Conservation (phyloP, 2,113 vertebrate species). For the Xenopus laevis region DNA sequence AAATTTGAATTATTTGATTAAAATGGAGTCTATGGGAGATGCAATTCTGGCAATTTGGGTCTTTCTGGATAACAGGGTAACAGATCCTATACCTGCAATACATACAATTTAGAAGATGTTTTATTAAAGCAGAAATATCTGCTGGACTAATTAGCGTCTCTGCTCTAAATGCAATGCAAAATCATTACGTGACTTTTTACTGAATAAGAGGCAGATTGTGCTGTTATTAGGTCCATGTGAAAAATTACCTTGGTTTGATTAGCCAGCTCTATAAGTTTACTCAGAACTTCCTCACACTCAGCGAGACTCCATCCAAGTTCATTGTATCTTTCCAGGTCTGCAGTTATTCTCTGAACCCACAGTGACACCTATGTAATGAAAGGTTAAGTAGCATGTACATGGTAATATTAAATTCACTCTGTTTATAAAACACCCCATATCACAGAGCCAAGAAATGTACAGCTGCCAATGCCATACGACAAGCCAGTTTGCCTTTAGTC, state of each 20-base stretch:
- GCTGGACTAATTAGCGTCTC: too few species aligned
- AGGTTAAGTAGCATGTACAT: neutral
- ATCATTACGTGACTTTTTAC: neutral
- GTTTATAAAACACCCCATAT: neutral
- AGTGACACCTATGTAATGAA: conserved; percentile 57
- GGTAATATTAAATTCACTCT: neutral
- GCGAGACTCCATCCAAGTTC: conserved; percentile 58
- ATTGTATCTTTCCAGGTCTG: conserved; percentile 53
- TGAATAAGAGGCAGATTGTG: neutral
- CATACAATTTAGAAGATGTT: too few species aligned
- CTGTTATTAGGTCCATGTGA: neutral
- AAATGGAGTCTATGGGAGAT: too few species aligned
- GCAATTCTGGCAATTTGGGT: too few species aligned
- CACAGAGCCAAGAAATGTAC: too few species aligned
- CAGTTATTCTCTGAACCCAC: conserved; percentile 61
- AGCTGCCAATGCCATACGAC: too few species aligned
- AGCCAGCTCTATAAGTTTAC: conserved; percentile 68
- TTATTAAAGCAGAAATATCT: too few species aligned
- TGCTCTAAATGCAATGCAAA: neutral
- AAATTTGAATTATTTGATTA: too few species aligned
- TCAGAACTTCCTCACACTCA: conserved; percentile 66
- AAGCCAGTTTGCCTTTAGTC: too few species aligned
- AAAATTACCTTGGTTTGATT: conserved; percentile 70
- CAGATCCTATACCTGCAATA: too few species aligned
- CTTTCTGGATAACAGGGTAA: too few species aligned